Evolutionary conservation across 2,888 invertebrate species (phyloP).

Genomic region (Anticlea derivata): DNA sequence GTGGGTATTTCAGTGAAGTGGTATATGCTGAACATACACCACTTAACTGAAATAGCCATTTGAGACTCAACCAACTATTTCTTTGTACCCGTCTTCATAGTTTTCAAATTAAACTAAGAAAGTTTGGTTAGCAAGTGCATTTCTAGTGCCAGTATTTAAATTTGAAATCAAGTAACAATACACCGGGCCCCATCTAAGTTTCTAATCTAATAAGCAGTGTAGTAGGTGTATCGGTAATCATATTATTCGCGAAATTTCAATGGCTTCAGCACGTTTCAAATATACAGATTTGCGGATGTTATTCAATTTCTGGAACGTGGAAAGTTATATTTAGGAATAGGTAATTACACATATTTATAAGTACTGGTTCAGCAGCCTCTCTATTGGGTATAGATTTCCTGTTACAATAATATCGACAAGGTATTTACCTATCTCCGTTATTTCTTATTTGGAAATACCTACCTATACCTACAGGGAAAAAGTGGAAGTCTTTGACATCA

Average conservation of each 20-base stretch:
- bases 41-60: slow-evolving; percentile 39
- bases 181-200: slow-evolving; percentile 10
- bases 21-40: no score
- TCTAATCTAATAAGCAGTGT: slow-evolving; percentile 55
- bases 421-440: not conserved
- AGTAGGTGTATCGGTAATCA: slow-evolving; percentile 49
- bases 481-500: slow-evolving; percentile 25
- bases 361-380: no score
- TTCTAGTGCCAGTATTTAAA: slow-evolving; percentile 11
- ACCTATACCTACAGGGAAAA: slow-evolving; percentile 11
- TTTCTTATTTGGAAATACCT: slow-evolving; percentile 19
- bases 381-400: no score
- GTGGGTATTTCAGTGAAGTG: no score
- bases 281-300: slow-evolving; percentile 44
- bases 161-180: slow-evolving; percentile 10
- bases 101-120: slow-evolving; percentile 69
- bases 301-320: slow-evolving; percentile 37
- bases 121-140: slow-evolving; percentile 24
- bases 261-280: slow-evolving; percentile 55
- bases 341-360: no score
- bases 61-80: slow-evolving; percentile 63
- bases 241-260: slow-evolving; percentile 59
- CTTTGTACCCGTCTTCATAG: slow-evolving; percentile 67
- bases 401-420: slow-evolving; percentile 5
- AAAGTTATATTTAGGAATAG: slow-evolving; percentile 29